These are phyloP conservation scores for Festucalex cinctus DNA, from an alignment of 2,113 vertebrate species.

Conservation along the genomic window DNA sequence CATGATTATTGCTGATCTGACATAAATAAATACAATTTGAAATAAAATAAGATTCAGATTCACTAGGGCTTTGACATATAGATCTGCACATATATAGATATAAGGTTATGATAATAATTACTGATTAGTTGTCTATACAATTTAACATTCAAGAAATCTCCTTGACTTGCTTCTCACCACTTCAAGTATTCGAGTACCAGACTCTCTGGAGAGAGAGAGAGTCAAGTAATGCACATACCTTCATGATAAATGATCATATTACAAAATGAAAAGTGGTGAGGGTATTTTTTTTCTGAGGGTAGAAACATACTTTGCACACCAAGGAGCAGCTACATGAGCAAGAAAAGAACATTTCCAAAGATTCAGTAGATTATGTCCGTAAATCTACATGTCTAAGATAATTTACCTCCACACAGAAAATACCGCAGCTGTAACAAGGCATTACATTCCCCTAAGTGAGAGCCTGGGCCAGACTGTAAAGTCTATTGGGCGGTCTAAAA, in stretches of 20 bases:
- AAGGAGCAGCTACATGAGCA: slow-evolving; percentile 85
- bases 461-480: slow-evolving; percentile 52
- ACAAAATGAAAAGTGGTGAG: slow-evolving; percentile 67
- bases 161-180: slow-evolving; percentile 41
- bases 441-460: slow-evolving; percentile 68
- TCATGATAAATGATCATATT: slow-evolving; percentile 66
- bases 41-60: slow-evolving; percentile 65
- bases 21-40: slow-evolving; percentile 61
- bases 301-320: slow-evolving; percentile 75
- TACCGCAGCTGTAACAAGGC: slow-evolving; percentile 68
- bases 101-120: slow-evolving; percentile 72
- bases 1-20: slow-evolving; percentile 71
- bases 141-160: slow-evolving; percentile 69
- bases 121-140: slow-evolving; percentile 71
- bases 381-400: slow-evolving; percentile 80
- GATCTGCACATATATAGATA: slow-evolving; percentile 74
- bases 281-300: slow-evolving; percentile 39
- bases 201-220: slow-evolving; percentile 65
- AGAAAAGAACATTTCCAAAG: slow-evolving; percentile 41
- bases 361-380: slow-evolving; percentile 74
- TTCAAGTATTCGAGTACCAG: slow-evolving; percentile 75
- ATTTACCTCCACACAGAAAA: slow-evolving; percentile 67
- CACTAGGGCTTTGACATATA: slow-evolving; percentile 75
- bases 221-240: slow-evolving; percentile 62
- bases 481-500: slow-evolving; percentile 42